A percentile compares a stretch with the other conserved stretches of the same genome.
Conservation (phyloP, 2,888 invertebrate species). For the Brachyopa scutellaris region DNA sequence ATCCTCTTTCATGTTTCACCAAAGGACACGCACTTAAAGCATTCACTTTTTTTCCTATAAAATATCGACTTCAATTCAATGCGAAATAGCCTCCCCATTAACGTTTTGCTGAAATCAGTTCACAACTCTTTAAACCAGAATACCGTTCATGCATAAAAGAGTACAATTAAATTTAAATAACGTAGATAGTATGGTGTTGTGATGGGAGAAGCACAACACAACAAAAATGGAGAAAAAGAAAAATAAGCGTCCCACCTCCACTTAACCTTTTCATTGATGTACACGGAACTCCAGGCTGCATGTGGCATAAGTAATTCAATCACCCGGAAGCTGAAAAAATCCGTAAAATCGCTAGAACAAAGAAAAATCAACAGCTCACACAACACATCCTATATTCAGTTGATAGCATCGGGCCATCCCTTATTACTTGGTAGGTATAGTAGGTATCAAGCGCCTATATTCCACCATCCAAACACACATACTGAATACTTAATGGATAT, state of each 20-base stretch:
- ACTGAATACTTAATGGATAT: slow-evolving; percentile 47
- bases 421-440: slow-evolving; percentile 7
- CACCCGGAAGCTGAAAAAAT: slow-evolving; percentile 67
- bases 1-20: too few species aligned
- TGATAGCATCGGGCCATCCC: slow-evolving; percentile 27
- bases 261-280: slow-evolving; percentile 43
- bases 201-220: not conserved
- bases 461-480: not conserved
- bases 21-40: too few species aligned
- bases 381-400: slow-evolving; percentile 30
- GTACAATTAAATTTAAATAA: slow-evolving; percentile 66
- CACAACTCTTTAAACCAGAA: slow-evolving; percentile 42
- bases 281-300: slow-evolving; percentile 9
- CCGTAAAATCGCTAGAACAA: slow-evolving; percentile 48
- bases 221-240: not conserved
- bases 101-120: slow-evolving; percentile 29
- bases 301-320: slow-evolving; percentile 68
- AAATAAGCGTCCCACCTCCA: slow-evolving; percentile 7
- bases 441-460: too few species aligned
- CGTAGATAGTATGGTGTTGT: slow-evolving; percentile 7
- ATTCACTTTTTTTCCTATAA: too few species aligned
- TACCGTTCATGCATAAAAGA: slow-evolving; percentile 30
- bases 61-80: not conserved
- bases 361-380: slow-evolving; percentile 22
- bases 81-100: slow-evolving; percentile 34